A percentile compares a stretch with the other conserved stretches of the same genome.
phyloP scores from a whole-genome alignment of 2,797 vertebrate genomes.

The Lagodon rhomboides region DNA sequence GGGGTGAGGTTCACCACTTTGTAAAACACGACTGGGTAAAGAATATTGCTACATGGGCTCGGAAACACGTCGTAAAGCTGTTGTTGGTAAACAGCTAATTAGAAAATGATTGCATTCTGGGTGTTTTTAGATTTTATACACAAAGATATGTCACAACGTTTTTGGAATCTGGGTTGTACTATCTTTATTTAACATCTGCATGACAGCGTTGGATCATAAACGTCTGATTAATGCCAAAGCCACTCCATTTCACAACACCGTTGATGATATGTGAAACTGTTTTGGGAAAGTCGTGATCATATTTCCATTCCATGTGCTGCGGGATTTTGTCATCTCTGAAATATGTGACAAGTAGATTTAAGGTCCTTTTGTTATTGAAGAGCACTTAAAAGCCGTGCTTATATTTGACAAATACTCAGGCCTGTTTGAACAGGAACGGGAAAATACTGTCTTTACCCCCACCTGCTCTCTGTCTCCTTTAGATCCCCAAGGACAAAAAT shows the following conservation, averaged over 20 bases:
- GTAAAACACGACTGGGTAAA: too few species aligned
- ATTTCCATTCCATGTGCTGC: slow-evolving; percentile 17
- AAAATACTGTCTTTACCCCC: slow-evolving; percentile 39
- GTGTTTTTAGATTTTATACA: too few species aligned
- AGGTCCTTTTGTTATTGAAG: slow-evolving; percentile 73
- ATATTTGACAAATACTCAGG: slow-evolving; percentile 74
- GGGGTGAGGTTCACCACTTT: too few species aligned
- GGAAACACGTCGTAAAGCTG: too few species aligned
- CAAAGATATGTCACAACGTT: background rate
- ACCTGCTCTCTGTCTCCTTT: slow-evolving; percentile 40
- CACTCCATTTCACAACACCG: background rate
- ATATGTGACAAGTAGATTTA: slow-evolving; percentile 74
- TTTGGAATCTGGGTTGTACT: too few species aligned
- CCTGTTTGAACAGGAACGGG: slow-evolving; percentile 77
- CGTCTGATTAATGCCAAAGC: slow-evolving; percentile 28
- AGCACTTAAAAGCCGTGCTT: slow-evolving; percentile 56
- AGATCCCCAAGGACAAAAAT: slow-evolving; percentile 56
- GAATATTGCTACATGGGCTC: too few species aligned
- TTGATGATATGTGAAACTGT: slow-evolving; percentile 37
- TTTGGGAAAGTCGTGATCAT: slow-evolving; percentile 21
- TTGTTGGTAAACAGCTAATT: too few species aligned
- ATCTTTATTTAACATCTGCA: background rate
- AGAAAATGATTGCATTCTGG: too few species aligned
- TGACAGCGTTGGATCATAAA: slow-evolving; percentile 18
- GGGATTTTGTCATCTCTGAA: slow-evolving; percentile 63